phyloP scores from a whole-genome alignment of 2,113 vertebrate species.

The Melanocharis versteri region DNA sequence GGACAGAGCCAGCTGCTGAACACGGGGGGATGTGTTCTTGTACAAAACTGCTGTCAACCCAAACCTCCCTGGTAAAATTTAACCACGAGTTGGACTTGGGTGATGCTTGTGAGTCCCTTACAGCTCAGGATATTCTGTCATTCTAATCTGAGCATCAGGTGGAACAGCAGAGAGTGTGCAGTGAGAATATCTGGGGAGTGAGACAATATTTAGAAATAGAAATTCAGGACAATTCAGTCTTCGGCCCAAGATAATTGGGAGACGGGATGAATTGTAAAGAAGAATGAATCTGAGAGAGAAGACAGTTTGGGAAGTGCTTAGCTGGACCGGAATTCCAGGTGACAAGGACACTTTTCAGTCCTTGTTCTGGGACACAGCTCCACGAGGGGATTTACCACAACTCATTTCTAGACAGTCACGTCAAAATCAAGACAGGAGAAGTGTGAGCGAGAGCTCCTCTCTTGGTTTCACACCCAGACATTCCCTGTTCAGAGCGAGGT shows the following conservation, averaged over 20 bases:
- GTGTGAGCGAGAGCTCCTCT: neutral
- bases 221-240: neutral
- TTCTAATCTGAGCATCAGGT: neutral
- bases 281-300: neutral
- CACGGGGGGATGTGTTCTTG: neutral
- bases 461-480: neutral
- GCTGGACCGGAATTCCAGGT: neutral
- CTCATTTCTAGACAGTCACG: neutral
- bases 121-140: neutral
- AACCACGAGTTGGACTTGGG: neutral
- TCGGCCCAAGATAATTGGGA: neutral
- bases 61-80: neutral
- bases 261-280: neutral
- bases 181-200: fast-evolving
- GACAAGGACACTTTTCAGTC: neutral
- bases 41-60: neutral
- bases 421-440: neutral
- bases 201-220: neutral
- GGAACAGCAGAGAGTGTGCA: neutral
- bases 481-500: neutral
- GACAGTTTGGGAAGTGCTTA: neutral
- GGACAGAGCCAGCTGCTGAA: neutral
- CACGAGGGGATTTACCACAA: neutral
- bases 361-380: neutral
- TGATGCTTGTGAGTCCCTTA: neutral